Evolutionary conservation across 2,797 vertebrate species (phyloP), one percentile per base, ranked within the genome.

Genomic region (Psittacula echo): DNA sequence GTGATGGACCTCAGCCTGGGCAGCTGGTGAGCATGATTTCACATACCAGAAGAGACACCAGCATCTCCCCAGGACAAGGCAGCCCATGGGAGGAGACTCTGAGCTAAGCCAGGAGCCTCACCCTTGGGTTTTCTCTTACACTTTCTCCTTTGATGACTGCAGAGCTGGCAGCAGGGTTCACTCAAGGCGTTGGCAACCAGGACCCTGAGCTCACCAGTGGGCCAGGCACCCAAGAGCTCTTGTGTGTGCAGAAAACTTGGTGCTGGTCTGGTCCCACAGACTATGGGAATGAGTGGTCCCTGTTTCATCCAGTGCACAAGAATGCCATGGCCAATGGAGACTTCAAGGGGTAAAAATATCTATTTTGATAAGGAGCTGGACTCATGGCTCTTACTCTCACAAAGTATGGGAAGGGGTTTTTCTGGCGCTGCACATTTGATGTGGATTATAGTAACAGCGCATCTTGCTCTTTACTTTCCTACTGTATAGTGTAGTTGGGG

Each of bases 281-380:
- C 5, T 13, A 10, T 0, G 2, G 64, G 32, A 20, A 37, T 29
- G n/a, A 61, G 7, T 0, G 3, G 45, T 26, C 48, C 0, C 0
- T 23, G 66, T 2, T 50, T 16, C 23, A 12, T 9, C 24, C 56
- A 10, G 58, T 3, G 47, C 39, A 14, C 0, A 5, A 24, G 58
- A 34, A 24, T 16, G 13, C 50, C 8, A 1, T 4, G 30, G 13
- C 1, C 2, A 8, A 10, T 10, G 62, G 79, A 34, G 29, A 4
- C 30, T 58, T 32, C 26, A 4, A 32, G 10, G 56, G 61, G 29
- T 50, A 41, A 21, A 58, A 19, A 1, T 7, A 5, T 5, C 1
- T 4, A 7, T 37, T 85, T 29, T 22, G 44, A 2, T 14, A 50
- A 22, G 48, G 18, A 58, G 7, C 4, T 42, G 65, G 45, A 44